These are phyloP conservation scores for Neodontobutis hainanensis DNA, from an alignment of 2,113 vertebrate genomes.

Conservation along the genomic window DNA sequence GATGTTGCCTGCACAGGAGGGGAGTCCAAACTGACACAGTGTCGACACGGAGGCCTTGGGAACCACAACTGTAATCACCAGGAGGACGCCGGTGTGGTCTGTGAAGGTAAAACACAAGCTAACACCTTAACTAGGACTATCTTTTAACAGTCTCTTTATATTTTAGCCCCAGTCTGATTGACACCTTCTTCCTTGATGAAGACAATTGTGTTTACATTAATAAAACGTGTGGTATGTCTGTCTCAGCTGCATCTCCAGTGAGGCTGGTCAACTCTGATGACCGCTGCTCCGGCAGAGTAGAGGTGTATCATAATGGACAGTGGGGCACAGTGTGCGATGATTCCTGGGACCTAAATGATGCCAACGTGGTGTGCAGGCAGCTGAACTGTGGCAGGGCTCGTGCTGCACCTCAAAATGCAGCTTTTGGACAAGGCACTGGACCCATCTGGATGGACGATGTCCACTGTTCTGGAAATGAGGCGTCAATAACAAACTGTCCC, in stretches of 20 bases:
- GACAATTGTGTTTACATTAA: constrained; percentile 58
- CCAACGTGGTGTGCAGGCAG: constrained; percentile 60
- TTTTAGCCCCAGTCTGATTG: no score
- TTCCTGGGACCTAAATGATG: constrained; percentile 34
- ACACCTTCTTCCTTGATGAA: constrained; percentile 22
- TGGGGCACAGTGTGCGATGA: constrained; percentile 67
- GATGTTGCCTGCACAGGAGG: constrained; percentile 35
- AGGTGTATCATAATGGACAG: constrained; percentile 31
- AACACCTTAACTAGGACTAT: no score
- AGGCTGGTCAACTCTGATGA: constrained; percentile 43
- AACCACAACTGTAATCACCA: constrained; percentile 39
- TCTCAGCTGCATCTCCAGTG: constrained; percentile 39
- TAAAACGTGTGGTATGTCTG: constrained; percentile 7
- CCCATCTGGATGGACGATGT: constrained; percentile 65
- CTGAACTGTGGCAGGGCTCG: constrained; percentile 52
- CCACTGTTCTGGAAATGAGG: background rate
- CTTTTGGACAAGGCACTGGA: constrained; percentile 46
- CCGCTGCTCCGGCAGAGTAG: constrained; percentile 62
- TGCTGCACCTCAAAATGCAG: background rate
- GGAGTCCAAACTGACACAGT: constrained; percentile 40
- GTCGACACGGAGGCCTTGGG: constrained; percentile 43
- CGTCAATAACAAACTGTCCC: constrained; percentile 27
- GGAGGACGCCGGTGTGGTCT: constrained; percentile 59
- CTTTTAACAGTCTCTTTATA: no score
- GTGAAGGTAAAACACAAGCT: constrained; percentile 35